Evolutionary conservation across 2,797 vertebrate species (phyloP).

Genomic region (Nothura maculosa): DNA sequence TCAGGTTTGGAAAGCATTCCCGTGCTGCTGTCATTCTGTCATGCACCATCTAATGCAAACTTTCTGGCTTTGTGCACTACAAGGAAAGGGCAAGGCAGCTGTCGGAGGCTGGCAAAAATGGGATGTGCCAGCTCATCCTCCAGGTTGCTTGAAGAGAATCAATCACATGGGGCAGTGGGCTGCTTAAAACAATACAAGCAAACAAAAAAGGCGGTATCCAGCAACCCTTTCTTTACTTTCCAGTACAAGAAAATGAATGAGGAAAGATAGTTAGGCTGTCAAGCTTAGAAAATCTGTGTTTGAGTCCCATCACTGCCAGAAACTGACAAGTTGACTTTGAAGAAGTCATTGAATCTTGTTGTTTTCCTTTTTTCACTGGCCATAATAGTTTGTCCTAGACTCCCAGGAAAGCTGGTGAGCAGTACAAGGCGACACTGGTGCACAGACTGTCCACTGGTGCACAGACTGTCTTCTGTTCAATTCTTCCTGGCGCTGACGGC

Average conservation of each 20-base stretch:
- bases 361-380: neutral
- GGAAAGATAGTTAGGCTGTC: neutral
- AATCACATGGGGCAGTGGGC: fast-evolving
- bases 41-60: fast-evolving
- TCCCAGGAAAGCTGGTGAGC: neutral
- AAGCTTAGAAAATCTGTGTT: neutral
- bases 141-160: neutral
- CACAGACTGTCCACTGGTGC: too few species aligned
- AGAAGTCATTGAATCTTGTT: neutral
- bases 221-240: neutral
- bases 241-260: neutral
- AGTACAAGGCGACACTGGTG: neutral
- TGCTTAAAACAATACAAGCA: neutral
- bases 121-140: neutral
- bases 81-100: neutral
- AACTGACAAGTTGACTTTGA: neutral
- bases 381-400: neutral
- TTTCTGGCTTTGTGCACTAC: neutral
- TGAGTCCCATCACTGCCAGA: neutral
- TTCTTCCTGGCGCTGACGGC: too few species aligned
- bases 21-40: neutral
- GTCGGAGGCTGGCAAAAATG: neutral
- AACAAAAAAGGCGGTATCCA: neutral
- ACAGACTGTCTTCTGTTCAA: too few species aligned
- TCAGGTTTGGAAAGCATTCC: neutral